Base-by-base conservation (phyloP, 2,888 invertebrate genomes). In the Drosophila mettleri region DNA sequence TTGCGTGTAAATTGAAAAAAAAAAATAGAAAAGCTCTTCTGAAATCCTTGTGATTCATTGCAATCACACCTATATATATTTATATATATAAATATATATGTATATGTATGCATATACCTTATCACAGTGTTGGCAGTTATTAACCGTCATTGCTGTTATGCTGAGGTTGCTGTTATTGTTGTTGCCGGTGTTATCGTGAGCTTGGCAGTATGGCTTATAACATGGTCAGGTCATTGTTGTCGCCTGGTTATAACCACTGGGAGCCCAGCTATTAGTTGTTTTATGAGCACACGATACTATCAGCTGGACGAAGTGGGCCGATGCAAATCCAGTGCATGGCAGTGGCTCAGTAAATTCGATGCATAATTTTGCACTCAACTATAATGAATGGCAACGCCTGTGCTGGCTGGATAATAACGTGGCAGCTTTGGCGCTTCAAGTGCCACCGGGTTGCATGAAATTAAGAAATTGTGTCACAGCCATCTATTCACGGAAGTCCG, bases 331-430 rank as follows among this genome's bases (percentile, higher is more conserved):
- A 57, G 31, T 12, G 31, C 45, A 22, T 39, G 55, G 74, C 46
- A 29, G 36, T 16, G 49, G 51, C 62, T 38, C 16, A 49, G 73
- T 39, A 69, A 79, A 71, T 84, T 82, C 87, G 85, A 87, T 84
- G 83, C 83, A 84, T 84, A 84, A 84, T 84, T 84, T 85, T 87
- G 85, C 86, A 84, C 83, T 87, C 87, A 85, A 87, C 87, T 84
- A 87, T 84, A 85, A 87, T 87, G 85, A 66, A 73, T 68, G 77
- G 57, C 36, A 64, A 68, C 73, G 80, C 73, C 73, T 52, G 51
- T 24, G 69, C 55, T 53, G 69, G 49, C 38, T 33, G 71, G 58
- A 55, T 86, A 86, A 86, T 77, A 77, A 80, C 82, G 85, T 81
- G 78, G 41, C 60, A 66, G 54, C 58, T 71, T 58, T 62, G 52